Percentiles rank a stretch among this genome's conserved stretches.
Conservation (phyloP, 92 coral and sea anemone genomes). For the Virgularia gustaviana region DNA sequence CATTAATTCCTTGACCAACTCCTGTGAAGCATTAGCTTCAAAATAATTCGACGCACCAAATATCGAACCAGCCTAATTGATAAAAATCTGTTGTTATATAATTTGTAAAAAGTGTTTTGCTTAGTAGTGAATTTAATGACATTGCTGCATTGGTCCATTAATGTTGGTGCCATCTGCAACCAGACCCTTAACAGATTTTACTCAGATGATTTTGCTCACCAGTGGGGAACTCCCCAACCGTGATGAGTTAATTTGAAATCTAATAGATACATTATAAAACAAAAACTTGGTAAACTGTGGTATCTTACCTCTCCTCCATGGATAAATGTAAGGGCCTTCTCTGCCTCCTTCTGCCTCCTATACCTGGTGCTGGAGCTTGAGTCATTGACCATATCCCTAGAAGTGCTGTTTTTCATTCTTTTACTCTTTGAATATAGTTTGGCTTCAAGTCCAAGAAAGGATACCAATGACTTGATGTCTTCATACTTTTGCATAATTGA, state of each 20-base stretch:
- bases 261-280: background rate
- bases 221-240: background rate
- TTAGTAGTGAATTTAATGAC: background rate
- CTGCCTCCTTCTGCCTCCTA: slow-evolving; percentile 49
- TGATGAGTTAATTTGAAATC: background rate
- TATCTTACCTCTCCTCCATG: slow-evolving; percentile 43
- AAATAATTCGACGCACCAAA: slow-evolving; percentile 62
- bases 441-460: slow-evolving; percentile 17
- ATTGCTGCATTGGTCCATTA: background rate
- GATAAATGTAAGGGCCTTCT: slow-evolving; percentile 46
- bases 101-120: background rate
- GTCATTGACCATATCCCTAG: slow-evolving; percentile 24
- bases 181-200: too few relatives aligned
- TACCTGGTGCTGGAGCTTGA: slow-evolving; percentile 48
- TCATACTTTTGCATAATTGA: slow-evolving; percentile 24
- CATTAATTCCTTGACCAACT: slow-evolving; percentile 48
- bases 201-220: too few relatives aligned
- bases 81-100: background rate
- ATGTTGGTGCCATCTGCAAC: too few relatives aligned
- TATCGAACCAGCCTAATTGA: slow-evolving; percentile 31
- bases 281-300: too few relatives aligned
- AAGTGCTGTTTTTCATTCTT: slow-evolving; percentile 42
- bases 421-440: background rate
- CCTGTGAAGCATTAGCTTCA: slow-evolving; percentile 57
- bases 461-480: slow-evolving; percentile 40